Base-by-base conservation (phyloP, 1,140 invertebrate species). In the Steinernema feltiae region DNA sequence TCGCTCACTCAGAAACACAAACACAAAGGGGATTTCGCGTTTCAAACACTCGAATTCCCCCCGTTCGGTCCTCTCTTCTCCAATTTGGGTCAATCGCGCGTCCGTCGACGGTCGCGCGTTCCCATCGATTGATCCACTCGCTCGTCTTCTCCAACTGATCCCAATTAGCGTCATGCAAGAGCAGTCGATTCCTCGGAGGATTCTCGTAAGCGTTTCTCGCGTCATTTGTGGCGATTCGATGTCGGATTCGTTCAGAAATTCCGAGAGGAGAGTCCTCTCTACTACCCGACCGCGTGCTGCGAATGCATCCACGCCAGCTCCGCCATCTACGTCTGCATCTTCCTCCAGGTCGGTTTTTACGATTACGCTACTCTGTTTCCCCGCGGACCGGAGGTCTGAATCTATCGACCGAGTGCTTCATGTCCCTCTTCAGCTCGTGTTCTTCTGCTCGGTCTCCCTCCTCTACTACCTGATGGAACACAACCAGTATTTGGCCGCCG, bases 211-310 rank as follows among this genome's bases (percentile, higher is more conserved):
- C 24, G 12, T 41, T 41, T 18, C 18, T 41, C 18, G 15, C 12
- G 24, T 63, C 3, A 3, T 63, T 27, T 7, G 24, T n/a, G 12
- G 7, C 41, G n/a, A n/a, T 27, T 27, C 7, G 53, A 27, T 15
- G 15, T 17, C 24, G 15, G 12, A 7, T 15, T 63, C 41, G 41
- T 63, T 63, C 24, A 63, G 53, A 63, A 63, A 21, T 63, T 63
- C 53, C 12, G 24, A 3, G 53, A 63, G 53, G 24, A 12, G 12
- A 63, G 53, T 63, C 53, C 53, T 27, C 53, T 63, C 24, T 82
- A 83, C 35, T 82, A 77, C 48, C 81, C 81, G 17, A 41, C 81
- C 18, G 81, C 83, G 1, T 82, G 81, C 71, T 82, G 83, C 46
- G 81, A 82, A 46, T 70, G 82, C 2, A 69, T 82, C 2, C 81